phyloP scores from a whole-genome alignment of 2,113 vertebrate genomes.

The Glareola pratincola region DNA sequence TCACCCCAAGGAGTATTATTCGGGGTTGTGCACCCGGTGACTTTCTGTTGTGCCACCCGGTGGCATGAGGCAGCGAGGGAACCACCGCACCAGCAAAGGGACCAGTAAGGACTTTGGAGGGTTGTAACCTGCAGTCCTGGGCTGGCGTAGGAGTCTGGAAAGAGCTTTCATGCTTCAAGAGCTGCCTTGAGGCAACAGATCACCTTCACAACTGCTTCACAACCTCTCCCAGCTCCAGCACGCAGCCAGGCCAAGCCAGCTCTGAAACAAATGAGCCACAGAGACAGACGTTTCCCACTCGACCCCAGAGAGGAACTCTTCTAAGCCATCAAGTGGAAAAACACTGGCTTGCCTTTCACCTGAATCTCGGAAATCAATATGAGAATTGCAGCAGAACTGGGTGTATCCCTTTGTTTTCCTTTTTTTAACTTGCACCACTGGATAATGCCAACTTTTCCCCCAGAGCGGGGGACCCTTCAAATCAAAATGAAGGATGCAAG shows the following conservation, averaged over 20 bases:
- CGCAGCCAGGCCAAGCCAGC: not conserved
- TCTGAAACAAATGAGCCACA: not conserved
- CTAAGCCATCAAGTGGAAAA: constrained; percentile 7
- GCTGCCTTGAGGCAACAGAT: not conserved
- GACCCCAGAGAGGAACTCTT: not conserved
- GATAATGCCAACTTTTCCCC: constrained; percentile 19
- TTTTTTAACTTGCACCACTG: constrained; percentile 22
- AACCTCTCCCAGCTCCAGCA: not conserved
- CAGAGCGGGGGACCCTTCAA: not conserved
- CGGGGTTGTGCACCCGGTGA: not conserved
- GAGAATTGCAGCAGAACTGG: constrained; percentile 8
- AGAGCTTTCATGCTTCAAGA: not conserved
- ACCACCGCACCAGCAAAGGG: not conserved
- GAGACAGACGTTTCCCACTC: not conserved
- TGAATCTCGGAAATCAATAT: not conserved
- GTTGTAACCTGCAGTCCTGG: not conserved
- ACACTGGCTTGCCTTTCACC: constrained; percentile 12
- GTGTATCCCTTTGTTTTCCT: constrained; percentile 40
- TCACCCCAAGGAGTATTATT: not conserved
- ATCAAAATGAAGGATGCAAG: constrained; percentile 38
- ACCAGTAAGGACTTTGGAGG: not conserved
- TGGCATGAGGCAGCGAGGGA: not conserved
- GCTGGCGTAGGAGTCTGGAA: not conserved
- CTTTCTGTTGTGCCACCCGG: not conserved
- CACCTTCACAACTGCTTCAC: not conserved